These are phyloP conservation scores for Formicarius rufipectus DNA, from an alignment of 2,113 vertebrate genomes.

Conservation along the genomic window DNA sequence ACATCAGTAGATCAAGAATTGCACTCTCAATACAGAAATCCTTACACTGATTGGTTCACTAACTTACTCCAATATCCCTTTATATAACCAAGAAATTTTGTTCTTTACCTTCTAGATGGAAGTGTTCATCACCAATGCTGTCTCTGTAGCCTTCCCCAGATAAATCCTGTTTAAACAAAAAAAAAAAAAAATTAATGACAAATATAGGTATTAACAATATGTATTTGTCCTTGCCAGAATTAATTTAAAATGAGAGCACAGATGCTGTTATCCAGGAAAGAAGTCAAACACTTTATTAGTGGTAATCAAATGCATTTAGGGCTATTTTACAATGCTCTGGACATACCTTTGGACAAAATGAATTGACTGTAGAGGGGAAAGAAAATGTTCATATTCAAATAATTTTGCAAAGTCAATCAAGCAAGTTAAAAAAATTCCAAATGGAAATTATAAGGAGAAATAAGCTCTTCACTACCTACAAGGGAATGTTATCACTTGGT, in stretches of 20 bases:
- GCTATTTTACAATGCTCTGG: neutral
- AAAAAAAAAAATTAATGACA: neutral
- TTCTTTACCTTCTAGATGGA: conserved; percentile 89
- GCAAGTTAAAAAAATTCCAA: neutral
- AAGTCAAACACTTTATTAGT: neutral
- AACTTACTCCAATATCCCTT: neutral
- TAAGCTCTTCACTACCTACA: neutral
- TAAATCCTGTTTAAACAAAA: conserved; percentile 80
- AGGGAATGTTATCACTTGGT: neutral
- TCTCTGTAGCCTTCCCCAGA: conserved; percentile 85
- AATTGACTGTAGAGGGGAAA: neutral
- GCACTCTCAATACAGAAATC: neutral
- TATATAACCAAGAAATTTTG: neutral
- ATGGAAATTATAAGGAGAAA: neutral
- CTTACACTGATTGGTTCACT: neutral
- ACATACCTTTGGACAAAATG: neutral
- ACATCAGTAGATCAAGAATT: neutral
- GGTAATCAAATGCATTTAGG: neutral
- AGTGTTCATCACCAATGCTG: conserved; percentile 85
- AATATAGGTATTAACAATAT: neutral
- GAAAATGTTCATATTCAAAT: neutral
- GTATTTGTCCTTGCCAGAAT: neutral
- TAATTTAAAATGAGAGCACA: neutral
- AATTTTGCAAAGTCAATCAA: neutral
- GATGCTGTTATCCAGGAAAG: neutral